Base-by-base conservation (phyloP, 1,140 invertebrate species). In the Drosophila tani region DNA sequence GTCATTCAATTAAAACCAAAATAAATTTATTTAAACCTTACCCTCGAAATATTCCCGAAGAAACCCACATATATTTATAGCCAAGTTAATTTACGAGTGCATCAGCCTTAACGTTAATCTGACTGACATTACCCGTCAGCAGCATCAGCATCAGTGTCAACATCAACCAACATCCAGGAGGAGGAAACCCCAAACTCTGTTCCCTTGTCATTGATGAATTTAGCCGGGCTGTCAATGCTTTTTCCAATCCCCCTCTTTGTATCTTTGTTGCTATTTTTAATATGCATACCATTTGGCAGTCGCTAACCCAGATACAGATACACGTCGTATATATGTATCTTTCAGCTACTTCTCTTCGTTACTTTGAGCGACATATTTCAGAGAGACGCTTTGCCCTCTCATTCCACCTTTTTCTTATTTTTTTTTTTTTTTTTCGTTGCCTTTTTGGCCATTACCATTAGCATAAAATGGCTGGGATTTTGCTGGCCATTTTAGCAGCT, bases 121-220 rank as follows among this genome's bases (percentile, higher is more conserved):
- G 29, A 53, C n/a, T 62, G 70, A 70, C 55, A 60, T 51, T 35
- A 68, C 51, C 47, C 40, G 62, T 65, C 69, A 75, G 69, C 60
- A 55, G 51, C 45, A 64, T 65, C 69, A 75, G 56, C 60, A 56
- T 76, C 74, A 75, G 59, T 62, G 45, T 66, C 47, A 45, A 67
- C 47, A 55, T 24, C 45, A 50, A 29, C 21, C 21, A 24, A 38
- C 35, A 32, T 46, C 41, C 43, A 45, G 35, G 11, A 11, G 32
- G 12, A 19, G 35, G 19, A 68, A 50, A 58, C 27, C 35, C 65
- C 51, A 19, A 27, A 68, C 17, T 53, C 65, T 29, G 66, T 63
- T 46, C n/a, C 51, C 63, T 68, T 87, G 84, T 56, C 83, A 83
- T 83, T 87, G 84, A 87, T 83, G 84, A 83, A 83, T 77, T 80